Percentiles rank a stretch among this genome's conserved stretches.
Evolutionary conservation across 2,797 vertebrate species (phyloP).

Genomic region (Chrosomus eos): DNA sequence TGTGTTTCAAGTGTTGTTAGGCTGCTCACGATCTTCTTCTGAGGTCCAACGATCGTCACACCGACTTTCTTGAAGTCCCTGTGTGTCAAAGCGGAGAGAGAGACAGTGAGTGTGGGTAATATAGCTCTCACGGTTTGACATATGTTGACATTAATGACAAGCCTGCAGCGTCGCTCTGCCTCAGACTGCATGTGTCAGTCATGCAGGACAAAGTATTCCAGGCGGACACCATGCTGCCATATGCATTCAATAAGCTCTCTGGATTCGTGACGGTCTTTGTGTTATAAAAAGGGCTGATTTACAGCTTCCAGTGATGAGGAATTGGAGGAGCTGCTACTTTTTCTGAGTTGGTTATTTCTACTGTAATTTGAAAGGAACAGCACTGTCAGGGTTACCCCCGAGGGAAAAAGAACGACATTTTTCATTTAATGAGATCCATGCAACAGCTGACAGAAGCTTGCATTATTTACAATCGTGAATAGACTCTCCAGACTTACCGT

Average conservation of each 20-base stretch:
- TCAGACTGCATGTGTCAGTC: conserved; percentile 66
- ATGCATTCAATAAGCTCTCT: conserved; percentile 41
- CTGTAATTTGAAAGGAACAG: conserved; percentile 61
- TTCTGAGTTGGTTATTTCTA: conserved; percentile 23
- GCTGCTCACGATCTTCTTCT: conserved; percentile 96
- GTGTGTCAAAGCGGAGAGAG: conserved; percentile 57
- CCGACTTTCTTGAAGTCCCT: conserved; percentile 97
- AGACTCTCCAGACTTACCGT: conserved; percentile 48
- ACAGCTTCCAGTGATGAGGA: conserved; percentile 31
- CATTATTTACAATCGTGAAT: conserved; percentile 52
- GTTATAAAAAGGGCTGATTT: conserved; percentile 31
- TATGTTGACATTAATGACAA: conserved; percentile 65
- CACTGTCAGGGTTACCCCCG: conserved; percentile 56
- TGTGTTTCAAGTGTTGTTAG: conserved; percentile 95
- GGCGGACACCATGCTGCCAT: conserved; percentile 59
- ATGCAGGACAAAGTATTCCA: conserved; percentile 69
- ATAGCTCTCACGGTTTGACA: conserved; percentile 62
- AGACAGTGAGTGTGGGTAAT: conserved; percentile 56
- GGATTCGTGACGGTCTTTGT: conserved; percentile 49
- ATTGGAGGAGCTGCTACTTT: conserved; percentile 14
- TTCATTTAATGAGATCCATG: conserved; percentile 61
- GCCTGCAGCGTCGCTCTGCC: conserved; percentile 62
- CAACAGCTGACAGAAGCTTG: conserved; percentile 52
- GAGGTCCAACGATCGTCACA: conserved; percentile 92
- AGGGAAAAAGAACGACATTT: conserved; percentile 43